These are phyloP conservation scores for Emydoidea blandingii DNA, from an alignment of 2,797 vertebrate species.

Conservation along the genomic window DNA sequence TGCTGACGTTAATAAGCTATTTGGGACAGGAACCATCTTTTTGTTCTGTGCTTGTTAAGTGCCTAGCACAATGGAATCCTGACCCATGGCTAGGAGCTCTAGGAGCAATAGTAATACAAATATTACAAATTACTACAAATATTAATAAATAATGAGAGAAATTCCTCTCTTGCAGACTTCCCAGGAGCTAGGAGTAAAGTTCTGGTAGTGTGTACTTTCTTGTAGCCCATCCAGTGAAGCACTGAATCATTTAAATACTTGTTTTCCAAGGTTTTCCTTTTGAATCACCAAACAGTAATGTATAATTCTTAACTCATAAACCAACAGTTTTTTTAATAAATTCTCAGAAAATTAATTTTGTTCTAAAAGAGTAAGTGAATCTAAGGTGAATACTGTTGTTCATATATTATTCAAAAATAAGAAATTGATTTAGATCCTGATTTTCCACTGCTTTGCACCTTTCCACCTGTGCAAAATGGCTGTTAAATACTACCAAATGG, in stretches of 20 bases:
- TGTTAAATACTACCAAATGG: background rate
- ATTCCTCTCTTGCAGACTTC: background rate
- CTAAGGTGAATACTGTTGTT: background rate
- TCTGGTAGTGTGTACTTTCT: background rate
- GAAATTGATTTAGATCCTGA: background rate
- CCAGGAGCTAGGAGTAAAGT: rapidly evolving
- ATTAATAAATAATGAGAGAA: no score
- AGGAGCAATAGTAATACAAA: background rate
- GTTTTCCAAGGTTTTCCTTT: background rate
- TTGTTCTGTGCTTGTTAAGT: background rate
- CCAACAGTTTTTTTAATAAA: background rate
- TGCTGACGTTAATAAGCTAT: background rate
- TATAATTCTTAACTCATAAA: background rate
- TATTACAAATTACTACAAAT: background rate
- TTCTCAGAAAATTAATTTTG: background rate
- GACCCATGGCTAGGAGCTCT: background rate
- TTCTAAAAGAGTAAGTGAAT: background rate
- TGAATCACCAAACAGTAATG: background rate
- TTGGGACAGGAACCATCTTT: background rate
- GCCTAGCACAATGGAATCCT: background rate
- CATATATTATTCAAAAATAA: background rate
- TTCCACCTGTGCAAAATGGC: background rate
- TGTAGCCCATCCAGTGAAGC: background rate
- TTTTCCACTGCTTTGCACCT: background rate
- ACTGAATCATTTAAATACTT: background rate